Evolutionary conservation across 2,888 invertebrate species (phyloP), one percentile per base, ranked within the genome.

Genomic region (Eupeodes latifasciatus): DNA sequence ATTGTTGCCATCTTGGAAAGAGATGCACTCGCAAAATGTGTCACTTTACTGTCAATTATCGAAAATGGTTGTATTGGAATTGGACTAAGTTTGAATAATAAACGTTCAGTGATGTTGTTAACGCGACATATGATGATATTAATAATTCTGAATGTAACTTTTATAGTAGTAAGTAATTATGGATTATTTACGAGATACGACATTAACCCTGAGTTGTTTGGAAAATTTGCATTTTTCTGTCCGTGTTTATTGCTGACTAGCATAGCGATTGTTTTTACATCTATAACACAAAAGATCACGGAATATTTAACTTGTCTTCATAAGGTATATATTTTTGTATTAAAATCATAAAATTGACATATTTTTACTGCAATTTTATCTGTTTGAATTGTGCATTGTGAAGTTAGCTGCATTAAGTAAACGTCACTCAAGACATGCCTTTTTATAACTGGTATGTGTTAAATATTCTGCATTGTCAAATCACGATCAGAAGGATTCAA

Each of bases 201-300:
- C 0, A 69, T 90, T 5, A 44, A 61, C 1, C 62, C 91, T 0
- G 79, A 90, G 0, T 77, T 88, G 19, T 67, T 90, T 34, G 90
- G 91, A 0, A 36, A 81, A 9, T 5, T 91, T 0, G 90, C 91
- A 12, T 92, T 91, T 81, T 92, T 92, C 67, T 91, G 92, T 0
- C 92, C 93, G 4, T 91, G 91, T 67, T 82, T 92, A n/a, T 85
- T 92, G 9, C 90, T 92, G 2, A 91, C 91, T 44, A 90, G 90
- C 0, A 89, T 92, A 16, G 90, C 91, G 51, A 85, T 92, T 2
- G 34, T 92, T 19, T 90, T 91, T 47, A 74, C 85, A 36, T 87
- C 90, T 59, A n/a, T 91, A 0, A 59, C 91, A 4, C 76, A 90
- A 14, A 92, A 92, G 66, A 79, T 92, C 0, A 84, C 88, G 11